Evolutionary conservation across 2,888 invertebrate genomes (phyloP), one percentile per base, ranked within the genome.

Genomic region (Eudemis profundana): DNA sequence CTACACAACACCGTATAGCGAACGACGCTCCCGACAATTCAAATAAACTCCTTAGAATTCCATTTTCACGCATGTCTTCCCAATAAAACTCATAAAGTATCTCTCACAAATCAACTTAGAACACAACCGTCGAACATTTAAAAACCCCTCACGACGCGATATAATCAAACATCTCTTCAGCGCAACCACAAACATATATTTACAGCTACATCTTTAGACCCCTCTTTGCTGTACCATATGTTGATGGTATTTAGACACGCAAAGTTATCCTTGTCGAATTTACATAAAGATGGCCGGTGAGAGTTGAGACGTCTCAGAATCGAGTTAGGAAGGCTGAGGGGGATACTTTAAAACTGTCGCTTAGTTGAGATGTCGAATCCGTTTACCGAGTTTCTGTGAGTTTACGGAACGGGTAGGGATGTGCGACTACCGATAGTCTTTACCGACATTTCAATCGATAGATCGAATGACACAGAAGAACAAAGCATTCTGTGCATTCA

Each of bases 291-390:
- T 86, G 81, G 83, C 81, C 77, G 75, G 74, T 74, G 78, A 72
- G 83, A 88, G 86, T 88, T 78, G 83, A 84, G 81, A 76, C 85
- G 83, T 83, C 85, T 85, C 78, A 78, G 84, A 90, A 91, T 90
- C 86, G 90, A 91, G 91, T 92, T 92, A 90, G 81, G 82, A 82
- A 81, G 79, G 78, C 74, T 60, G 49, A 54, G 76, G 74, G 75
- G 82, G 85, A 76, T 86, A 90, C 89, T 91, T 90, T 90, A 88
- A 89, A 91, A 92, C 89, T 92, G 91, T 89, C 91, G 87, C 89
- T 88, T 84, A 88, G 89, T 89, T 86, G 87, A 87, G 86, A 90
- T 83, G 86, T 85, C 87, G 87, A 89, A 90, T 89, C 86, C 87
- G 88, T 87, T 91, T 90, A 89, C 66, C 38, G 79, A 87, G 85